Evolutionary conservation across 2,888 invertebrate genomes (phyloP), one percentile per base, ranked within the genome.

Genomic region (Heteropelma amictum): DNA sequence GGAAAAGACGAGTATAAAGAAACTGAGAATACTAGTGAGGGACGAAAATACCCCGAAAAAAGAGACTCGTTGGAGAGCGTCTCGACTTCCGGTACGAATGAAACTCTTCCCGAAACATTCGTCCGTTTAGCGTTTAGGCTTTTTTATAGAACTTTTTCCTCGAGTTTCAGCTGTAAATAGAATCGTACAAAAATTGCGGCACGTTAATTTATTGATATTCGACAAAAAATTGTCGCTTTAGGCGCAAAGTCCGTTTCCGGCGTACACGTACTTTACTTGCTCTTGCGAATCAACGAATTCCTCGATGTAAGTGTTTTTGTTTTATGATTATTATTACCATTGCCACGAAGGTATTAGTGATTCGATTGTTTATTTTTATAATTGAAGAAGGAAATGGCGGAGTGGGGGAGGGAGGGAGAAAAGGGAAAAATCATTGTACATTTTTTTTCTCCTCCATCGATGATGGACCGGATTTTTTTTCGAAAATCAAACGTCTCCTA

Each of bases 101-200:
- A 26, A 74, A 72, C 72, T 76, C 76, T 72, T 68, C 54, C 70
- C 65, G 60, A 45, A 64, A 54, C 28, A 69, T 51, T 49, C 40
- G 42, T 38, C 65, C 23, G 47, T 14, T 38, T 53, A 74, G 21
- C 19, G 64, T 81, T 80, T 19, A 23, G 63, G 73, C 72, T 76
- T 84, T 83, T 84, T 85, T 80, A 75, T 60, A 77, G 82, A 78
- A 78, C 76, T 83, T 84, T 84, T 79, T 80, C 49, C 75, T 67
- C 69, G 72, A 69, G 63, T 51, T 72, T 77, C 70, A 72, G 76
- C 77, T 79, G 81, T 80, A 80, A 40, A 81, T 79, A 81, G 73
- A 61, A 58, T 60, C 76, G 56, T n/a, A 47, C 54, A 21, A 63
- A 60, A 21, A 56, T 56, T 61, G 42, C 33, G 47, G 45, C 53